A percentile compares a stretch with the other conserved stretches of the same genome.
Conservation (phyloP, 2,113 vertebrate species). For the Triplophysa dalaica region DNA sequence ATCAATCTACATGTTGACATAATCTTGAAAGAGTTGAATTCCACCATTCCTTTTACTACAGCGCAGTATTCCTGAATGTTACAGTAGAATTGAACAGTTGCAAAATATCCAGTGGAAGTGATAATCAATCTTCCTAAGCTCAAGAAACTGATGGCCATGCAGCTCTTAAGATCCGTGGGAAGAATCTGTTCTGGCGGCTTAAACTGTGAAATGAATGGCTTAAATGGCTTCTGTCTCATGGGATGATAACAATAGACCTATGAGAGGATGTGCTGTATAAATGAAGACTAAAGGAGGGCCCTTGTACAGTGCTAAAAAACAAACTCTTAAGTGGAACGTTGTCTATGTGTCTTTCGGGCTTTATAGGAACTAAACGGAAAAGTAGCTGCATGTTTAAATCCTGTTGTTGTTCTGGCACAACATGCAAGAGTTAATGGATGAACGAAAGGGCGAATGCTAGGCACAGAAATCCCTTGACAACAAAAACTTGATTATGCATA, state of each 20-base stretch:
- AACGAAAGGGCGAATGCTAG: slow-evolving; percentile 2
- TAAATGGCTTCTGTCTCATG: slow-evolving; percentile 30
- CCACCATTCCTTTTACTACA: background rate
- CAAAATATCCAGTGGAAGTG: background rate
- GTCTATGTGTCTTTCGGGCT: slow-evolving; percentile 9
- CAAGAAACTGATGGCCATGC: background rate
- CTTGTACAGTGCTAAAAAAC: slow-evolving; percentile 15
- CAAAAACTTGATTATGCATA: too few relatives aligned
- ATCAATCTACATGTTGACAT: background rate
- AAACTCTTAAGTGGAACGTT: slow-evolving; percentile 6
- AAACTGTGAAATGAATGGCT: slow-evolving; percentile 35
- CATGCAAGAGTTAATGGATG: background rate
- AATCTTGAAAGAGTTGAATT: background rate
- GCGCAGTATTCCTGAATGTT: background rate
- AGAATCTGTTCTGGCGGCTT: slow-evolving; percentile 37
- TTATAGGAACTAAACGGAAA: background rate
- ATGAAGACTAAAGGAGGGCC: background rate
- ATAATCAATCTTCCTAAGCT: slow-evolving; percentile 23
- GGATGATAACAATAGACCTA: slow-evolving; percentile 31
- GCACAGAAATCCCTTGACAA: background rate
- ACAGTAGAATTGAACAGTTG: background rate
- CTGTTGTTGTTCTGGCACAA: background rate
- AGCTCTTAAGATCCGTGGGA: slow-evolving; percentile 37
- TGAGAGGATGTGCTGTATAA: slow-evolving; percentile 8
- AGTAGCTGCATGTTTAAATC: background rate